Conservation (phyloP, 2,797 vertebrate genomes). For the Myotis planiceps region DNA sequence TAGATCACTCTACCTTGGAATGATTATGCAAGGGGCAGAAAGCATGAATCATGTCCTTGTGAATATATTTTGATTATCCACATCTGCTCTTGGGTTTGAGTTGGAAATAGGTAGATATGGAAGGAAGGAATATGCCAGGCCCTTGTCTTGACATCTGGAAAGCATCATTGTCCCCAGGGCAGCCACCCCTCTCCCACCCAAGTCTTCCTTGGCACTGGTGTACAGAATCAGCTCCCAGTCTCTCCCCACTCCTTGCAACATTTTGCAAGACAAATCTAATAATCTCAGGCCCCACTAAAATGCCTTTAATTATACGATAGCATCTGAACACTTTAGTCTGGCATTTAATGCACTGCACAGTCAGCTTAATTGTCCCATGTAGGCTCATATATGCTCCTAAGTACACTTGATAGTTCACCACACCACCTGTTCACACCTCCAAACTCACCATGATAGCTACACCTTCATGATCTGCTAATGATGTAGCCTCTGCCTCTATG, state of each 20-base stretch:
- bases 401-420: neutral
- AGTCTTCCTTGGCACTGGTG: neutral
- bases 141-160: neutral
- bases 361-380: neutral
- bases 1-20: neutral
- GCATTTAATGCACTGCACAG: neutral
- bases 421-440: neutral
- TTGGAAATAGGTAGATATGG: neutral
- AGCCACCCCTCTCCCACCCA: neutral
- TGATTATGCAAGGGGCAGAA: neutral
- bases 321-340: neutral
- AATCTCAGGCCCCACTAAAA: neutral
- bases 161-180: neutral
- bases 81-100: neutral
- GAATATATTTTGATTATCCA: neutral
- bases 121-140: neutral
- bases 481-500: neutral
- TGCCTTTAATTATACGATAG: neutral
- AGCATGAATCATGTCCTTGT: neutral
- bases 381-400: neutral
- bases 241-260: neutral
- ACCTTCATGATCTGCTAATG: neutral
- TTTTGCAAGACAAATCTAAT: neutral
- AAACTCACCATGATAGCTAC: neutral
- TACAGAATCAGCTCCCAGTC: neutral